Base-by-base conservation (phyloP, 2,888 invertebrate genomes). In the Smittia sp. region DNA sequence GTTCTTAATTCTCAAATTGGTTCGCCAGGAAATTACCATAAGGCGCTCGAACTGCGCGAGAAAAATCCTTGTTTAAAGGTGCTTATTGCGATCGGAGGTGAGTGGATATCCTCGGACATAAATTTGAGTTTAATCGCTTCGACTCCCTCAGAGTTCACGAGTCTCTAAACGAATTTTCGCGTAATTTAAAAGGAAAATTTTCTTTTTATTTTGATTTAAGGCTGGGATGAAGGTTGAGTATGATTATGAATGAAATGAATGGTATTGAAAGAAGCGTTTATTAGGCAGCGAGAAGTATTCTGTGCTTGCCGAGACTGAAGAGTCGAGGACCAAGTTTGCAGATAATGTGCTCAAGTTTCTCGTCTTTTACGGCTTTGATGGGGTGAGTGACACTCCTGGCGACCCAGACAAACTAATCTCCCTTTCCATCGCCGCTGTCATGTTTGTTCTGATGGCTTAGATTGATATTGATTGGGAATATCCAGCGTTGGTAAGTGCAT, bases 391-490 rank as follows among this genome's bases (percentile, higher is more conserved):
- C 11, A 46, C 15, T 46, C 58, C 6, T 58, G 18, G 2, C 18
- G 58, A 18, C 22, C 13, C 58, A 46, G 32, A 46, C 46, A 46
- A 13, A 32, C 32, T 32, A 32, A 32, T 32, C 9, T 32, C 9
- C 32, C 4, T 46, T 46, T 46, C 46, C 4, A 46, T 46, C 11
- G 4, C 4, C n/a, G 6, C 46, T 46, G 32, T 46, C 46, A 18
- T 20, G 18, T 58, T 58, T 18, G 13, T 58, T 58, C n/a, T 54
- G 24, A 25, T 54, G 25, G 22, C 24, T 15, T 25, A 70, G 69
- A 76, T 85, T 22, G 85, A 85, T 77, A 76, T 85, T 32, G 85
- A 84, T 78, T 85, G 84, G 84, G 85, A 85, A 77, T 85, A 85
- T 76, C 85, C 85, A 1, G 79, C 80, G 9, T 77, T 78, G 73